These are phyloP conservation scores for Protonemura montana DNA, from an alignment of 2,888 invertebrate species.

Conservation along the genomic window DNA sequence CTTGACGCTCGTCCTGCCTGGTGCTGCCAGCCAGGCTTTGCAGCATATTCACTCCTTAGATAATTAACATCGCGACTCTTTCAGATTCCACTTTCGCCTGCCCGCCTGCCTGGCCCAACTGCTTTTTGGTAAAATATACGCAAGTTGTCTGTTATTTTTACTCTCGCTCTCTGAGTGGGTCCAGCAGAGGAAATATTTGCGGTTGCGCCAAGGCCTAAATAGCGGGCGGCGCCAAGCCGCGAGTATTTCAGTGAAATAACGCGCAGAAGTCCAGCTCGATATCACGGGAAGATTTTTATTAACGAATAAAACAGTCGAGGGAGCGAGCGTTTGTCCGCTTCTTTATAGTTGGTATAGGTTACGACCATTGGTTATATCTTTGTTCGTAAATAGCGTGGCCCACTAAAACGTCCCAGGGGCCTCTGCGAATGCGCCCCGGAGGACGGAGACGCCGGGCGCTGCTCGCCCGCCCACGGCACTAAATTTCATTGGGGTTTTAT, in stretches of 20 bases:
- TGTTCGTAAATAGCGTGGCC: conserved; percentile 1
- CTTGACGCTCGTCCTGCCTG: no score
- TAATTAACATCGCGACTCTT: neutral
- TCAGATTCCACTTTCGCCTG: neutral
- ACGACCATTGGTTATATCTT: neutral
- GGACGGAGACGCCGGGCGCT: neutral
- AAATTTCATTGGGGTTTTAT: neutral
- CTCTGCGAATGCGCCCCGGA: neutral
- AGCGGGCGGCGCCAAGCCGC: neutral
- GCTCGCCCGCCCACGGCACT: neutral
- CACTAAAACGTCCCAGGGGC: neutral
- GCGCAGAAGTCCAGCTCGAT: neutral
- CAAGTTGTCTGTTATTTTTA: conserved; percentile 25
- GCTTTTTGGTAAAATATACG: neutral
- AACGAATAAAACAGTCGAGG: neutral
- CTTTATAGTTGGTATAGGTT: conserved; percentile 2
- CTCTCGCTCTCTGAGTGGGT: neutral
- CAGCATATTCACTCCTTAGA: neutral
- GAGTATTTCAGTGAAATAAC: neutral
- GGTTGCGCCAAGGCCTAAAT: conserved; percentile 1
- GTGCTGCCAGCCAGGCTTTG: neutral
- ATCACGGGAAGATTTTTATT: neutral
- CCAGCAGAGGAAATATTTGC: neutral
- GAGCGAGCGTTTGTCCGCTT: conserved; percentile 5
- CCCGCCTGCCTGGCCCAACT: neutral